A percentile compares a stretch with the other conserved stretches of the same genome.
These are phyloP conservation scores for Crypturellus undulatus DNA, from an alignment of 2,113 vertebrate species.

Conservation along the genomic window DNA sequence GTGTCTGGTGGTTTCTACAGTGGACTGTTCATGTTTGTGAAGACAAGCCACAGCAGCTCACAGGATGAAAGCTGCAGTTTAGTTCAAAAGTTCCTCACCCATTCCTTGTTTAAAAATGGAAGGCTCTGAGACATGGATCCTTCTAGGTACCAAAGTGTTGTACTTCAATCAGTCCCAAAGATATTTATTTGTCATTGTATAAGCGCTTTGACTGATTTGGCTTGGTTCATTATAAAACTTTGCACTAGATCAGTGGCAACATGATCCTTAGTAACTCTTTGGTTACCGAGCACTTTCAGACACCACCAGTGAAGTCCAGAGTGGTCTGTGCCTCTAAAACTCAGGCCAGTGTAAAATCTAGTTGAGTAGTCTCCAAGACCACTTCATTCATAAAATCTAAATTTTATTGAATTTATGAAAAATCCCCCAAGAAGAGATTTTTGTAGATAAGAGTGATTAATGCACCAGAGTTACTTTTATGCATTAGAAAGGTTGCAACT, in stretches of 20 bases:
- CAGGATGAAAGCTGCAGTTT: background rate
- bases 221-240: background rate
- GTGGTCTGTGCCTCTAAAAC: background rate
- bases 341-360: background rate
- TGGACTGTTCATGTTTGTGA: background rate
- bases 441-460: background rate
- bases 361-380: background rate
- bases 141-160: background rate
- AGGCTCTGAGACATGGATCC: background rate
- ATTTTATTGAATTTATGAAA: background rate
- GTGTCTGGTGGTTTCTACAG: background rate
- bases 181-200: background rate
- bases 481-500: background rate
- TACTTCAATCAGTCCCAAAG: background rate
- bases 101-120: background rate
- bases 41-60: background rate
- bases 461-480: background rate
- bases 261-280: background rate
- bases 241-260: background rate
- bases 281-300: background rate
- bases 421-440: background rate
- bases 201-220: background rate
- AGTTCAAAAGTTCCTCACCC: background rate
- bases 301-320: background rate
- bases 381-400: background rate